These are phyloP conservation scores for Platysteira castanea DNA, from an alignment of 2,113 vertebrate species.

Conservation along the genomic window DNA sequence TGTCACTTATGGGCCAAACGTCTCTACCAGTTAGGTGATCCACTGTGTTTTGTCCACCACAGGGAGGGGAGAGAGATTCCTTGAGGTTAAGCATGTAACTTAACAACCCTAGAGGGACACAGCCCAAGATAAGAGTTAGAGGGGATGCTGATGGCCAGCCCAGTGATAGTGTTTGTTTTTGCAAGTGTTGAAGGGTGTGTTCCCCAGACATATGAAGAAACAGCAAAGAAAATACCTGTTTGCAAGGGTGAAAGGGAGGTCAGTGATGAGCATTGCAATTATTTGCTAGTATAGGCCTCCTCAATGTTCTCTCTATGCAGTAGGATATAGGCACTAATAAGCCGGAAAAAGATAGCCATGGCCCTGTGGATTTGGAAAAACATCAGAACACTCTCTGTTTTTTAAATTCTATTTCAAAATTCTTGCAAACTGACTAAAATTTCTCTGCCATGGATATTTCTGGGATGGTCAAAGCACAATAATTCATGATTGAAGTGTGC, in stretches of 20 bases:
- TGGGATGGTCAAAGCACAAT: neutral
- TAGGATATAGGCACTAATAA: neutral
- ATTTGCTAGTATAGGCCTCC: neutral
- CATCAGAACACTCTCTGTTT: neutral
- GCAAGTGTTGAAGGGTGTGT: neutral
- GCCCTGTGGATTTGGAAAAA: neutral
- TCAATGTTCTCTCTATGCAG: neutral
- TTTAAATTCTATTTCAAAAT: neutral
- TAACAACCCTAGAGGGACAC: neutral
- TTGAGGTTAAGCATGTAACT: neutral
- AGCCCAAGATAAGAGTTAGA: conserved; percentile 7
- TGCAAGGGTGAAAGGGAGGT: conserved; percentile 16
- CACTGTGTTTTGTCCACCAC: neutral
- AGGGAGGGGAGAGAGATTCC: neutral
- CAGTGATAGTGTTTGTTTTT: neutral
- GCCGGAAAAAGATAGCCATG: neutral
- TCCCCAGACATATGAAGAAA: conserved; percentile 3
- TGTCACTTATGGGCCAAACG: neutral
- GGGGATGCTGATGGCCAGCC: neutral
- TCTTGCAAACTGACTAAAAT: neutral
- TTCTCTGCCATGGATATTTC: neutral
- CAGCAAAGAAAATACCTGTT: neutral
- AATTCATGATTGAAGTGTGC: neutral
- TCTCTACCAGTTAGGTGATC: neutral
- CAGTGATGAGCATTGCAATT: neutral